These are phyloP conservation scores for Furnarius figulus DNA, from an alignment of 2,113 vertebrate species.

Conservation along the genomic window DNA sequence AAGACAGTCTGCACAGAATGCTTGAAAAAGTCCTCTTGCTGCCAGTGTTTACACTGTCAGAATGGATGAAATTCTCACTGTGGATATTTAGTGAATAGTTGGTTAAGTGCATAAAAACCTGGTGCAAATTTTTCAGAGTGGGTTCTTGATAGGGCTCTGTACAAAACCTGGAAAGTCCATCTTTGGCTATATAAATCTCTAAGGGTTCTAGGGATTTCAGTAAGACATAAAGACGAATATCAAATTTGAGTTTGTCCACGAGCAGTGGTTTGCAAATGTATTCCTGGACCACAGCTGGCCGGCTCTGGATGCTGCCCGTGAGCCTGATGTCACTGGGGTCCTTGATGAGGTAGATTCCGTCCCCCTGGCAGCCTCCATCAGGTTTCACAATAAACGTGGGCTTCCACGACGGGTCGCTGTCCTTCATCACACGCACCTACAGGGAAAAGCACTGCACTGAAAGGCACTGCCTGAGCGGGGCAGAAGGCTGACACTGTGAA, in stretches of 20 bases:
- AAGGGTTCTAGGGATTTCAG: slow-evolving; percentile 92
- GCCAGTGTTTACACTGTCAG: slow-evolving; percentile 88
- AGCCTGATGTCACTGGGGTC: slow-evolving; percentile 86
- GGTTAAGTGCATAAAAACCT: slow-evolving; percentile 96
- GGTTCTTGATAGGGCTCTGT: slow-evolving; percentile 97
- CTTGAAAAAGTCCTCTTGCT: slow-evolving; percentile 97
- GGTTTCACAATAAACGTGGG: slow-evolving; percentile 96
- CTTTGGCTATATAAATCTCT: slow-evolving; percentile 97
- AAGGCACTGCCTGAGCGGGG: not conserved
- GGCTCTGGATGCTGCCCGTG: slow-evolving; percentile 77
- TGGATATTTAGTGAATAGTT: slow-evolving; percentile 98
- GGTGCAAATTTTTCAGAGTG: slow-evolving; percentile 89
- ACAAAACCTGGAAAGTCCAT: slow-evolving; percentile 95
- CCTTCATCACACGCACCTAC: slow-evolving; percentile 87
- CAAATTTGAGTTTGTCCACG: slow-evolving; percentile 96
- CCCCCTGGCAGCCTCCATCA: slow-evolving; percentile 94
- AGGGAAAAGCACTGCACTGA: not conserved
- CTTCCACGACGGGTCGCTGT: slow-evolving; percentile 80
- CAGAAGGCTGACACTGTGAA: not conserved
- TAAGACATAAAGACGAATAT: slow-evolving; percentile 95
- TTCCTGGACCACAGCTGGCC: slow-evolving; percentile 92
- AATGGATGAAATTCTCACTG: slow-evolving; percentile 92
- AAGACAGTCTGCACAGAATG: slow-evolving; percentile 86
- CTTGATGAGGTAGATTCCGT: slow-evolving; percentile 98
- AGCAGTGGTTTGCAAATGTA: slow-evolving; percentile 93